Conservation (phyloP, 2,888 invertebrate species). For the Sialis lutaria region DNA sequence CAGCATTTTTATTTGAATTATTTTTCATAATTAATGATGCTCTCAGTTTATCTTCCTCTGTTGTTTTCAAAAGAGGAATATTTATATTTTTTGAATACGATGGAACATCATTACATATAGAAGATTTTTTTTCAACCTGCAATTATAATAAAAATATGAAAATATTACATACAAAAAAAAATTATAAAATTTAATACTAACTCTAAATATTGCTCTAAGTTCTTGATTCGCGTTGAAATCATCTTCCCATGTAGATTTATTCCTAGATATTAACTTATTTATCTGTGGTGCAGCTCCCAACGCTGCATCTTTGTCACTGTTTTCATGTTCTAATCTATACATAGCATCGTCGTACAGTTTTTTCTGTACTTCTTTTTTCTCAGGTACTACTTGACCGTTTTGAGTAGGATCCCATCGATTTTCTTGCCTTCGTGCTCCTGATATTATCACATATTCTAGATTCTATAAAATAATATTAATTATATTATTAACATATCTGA, state of each 20-base stretch:
- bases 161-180: background rate
- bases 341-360: slow-evolving; percentile 90
- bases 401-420: slow-evolving; percentile 95
- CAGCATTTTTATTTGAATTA: background rate
- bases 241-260: slow-evolving; percentile 76
- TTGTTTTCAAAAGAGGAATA: slow-evolving; percentile 62
- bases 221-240: slow-evolving; percentile 82
- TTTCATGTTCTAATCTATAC: slow-evolving; percentile 91
- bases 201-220: slow-evolving; percentile 72
- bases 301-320: slow-evolving; percentile 55
- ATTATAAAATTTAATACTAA: slow-evolving; percentile 23
- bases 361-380: slow-evolving; percentile 80
- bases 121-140: slow-evolving; percentile 58
- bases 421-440: slow-evolving; percentile 91
- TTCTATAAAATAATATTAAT: slow-evolving; percentile 42
- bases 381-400: slow-evolving; percentile 85
- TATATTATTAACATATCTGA: background rate
- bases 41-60: slow-evolving; percentile 59
- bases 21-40: slow-evolving; percentile 37
- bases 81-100: slow-evolving; percentile 59
- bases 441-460: slow-evolving; percentile 88
- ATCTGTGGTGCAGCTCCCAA: slow-evolving; percentile 55
- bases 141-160: slow-evolving; percentile 25
- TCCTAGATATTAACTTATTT: slow-evolving; percentile 55
- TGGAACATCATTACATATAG: slow-evolving; percentile 48